phyloP scores from a whole-genome alignment of 2,113 vertebrate species.

The Glaucomys volans region DNA sequence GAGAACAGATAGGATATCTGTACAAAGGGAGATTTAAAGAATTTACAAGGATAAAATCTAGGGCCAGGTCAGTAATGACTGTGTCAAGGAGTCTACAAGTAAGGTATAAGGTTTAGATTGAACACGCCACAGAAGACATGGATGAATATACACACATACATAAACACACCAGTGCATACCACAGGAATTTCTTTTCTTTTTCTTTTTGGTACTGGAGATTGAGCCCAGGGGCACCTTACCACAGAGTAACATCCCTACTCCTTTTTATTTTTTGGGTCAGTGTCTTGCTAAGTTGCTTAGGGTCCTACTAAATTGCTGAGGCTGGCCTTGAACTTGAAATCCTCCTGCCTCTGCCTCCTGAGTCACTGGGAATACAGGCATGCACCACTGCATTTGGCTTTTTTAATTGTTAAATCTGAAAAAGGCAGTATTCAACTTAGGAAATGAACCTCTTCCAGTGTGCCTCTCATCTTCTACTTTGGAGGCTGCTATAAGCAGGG shows the following conservation, averaged over 20 bases:
- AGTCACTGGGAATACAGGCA: too few relatives aligned
- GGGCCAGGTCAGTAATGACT: background rate
- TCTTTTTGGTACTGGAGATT: too few relatives aligned
- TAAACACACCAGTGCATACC: background rate
- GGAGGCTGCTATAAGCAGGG: background rate
- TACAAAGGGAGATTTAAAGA: slow-evolving; percentile 39
- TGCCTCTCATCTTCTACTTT: background rate
- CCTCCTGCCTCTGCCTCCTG: too few relatives aligned
- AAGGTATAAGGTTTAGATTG: slow-evolving; percentile 30
- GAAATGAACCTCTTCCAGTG: background rate
- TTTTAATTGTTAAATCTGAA: background rate
- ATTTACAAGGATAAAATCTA: background rate
- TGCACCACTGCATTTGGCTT: background rate
- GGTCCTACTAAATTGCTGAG: too few relatives aligned
- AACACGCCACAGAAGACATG: slow-evolving; percentile 38
- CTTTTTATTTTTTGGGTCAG: too few relatives aligned
- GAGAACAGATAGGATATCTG: background rate
- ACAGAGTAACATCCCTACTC: too few relatives aligned
- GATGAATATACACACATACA: background rate
- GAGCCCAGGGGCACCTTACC: too few relatives aligned
- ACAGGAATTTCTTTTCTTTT: background rate
- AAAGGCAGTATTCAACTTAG: slow-evolving; percentile 36
- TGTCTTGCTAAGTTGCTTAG: too few relatives aligned
- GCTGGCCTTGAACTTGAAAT: too few relatives aligned
- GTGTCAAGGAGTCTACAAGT: background rate